Percentiles rank a stretch among this genome's conserved stretches.
phyloP scores from a whole-genome alignment of 2,113 vertebrate species.

The Clinocottus analis region DNA sequence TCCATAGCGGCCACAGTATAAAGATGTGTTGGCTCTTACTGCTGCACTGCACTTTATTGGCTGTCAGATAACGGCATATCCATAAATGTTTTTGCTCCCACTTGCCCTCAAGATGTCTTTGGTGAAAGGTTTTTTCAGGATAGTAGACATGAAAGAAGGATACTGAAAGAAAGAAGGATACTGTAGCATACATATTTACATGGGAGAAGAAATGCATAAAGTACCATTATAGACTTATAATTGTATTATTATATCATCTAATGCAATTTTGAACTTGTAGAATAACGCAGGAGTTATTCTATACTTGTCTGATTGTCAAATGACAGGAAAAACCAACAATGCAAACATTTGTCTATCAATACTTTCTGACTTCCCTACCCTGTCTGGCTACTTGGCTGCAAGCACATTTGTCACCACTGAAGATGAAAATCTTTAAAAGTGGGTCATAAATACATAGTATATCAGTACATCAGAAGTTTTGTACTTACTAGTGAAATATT shows the following conservation, averaged over 20 bases:
- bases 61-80: constrained; percentile 28
- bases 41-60: constrained; percentile 42
- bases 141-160: not conserved
- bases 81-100: constrained; percentile 43
- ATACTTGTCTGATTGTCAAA: not conserved
- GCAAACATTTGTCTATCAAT: not conserved
- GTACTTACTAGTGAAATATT: not conserved
- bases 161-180: too few relatives aligned
- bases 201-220: not conserved
- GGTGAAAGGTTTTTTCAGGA: not conserved
- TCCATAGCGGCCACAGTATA: constrained; percentile 26
- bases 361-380: not conserved
- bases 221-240: not conserved
- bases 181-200: not conserved
- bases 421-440: not conserved
- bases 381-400: not conserved
- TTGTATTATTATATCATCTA: not conserved
- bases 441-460: not conserved
- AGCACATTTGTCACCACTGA: not conserved
- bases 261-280: not conserved
- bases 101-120: constrained; percentile 17
- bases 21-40: constrained; percentile 25
- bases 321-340: not conserved
- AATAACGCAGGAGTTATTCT: not conserved
- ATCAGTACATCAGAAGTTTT: not conserved